Base-by-base conservation (phyloP, 2,888 invertebrate species). In the Tetrapedia diversipes region DNA sequence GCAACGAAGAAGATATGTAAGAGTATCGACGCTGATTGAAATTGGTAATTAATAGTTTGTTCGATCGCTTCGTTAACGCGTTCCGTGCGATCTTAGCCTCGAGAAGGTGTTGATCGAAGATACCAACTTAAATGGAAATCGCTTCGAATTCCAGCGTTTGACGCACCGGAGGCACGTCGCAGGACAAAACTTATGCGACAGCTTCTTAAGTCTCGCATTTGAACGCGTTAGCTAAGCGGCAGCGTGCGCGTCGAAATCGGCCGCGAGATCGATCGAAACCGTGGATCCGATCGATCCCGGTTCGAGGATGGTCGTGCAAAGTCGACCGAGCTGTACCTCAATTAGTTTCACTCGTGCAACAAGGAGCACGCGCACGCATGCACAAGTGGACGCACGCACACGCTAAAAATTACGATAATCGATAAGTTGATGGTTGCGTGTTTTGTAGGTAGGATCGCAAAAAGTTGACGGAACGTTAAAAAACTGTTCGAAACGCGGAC, bases 401-500 rank as follows among this genome's bases (percentile, higher is more conserved):
- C 67, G 77, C 57, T 78, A 65, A 56, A 67, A 63, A 49, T 37
- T 73, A 78, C 66, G 66, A 49, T 65, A 75, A 64, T 64, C 51
- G 47, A 53, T 64, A 61, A 69, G 47, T 57, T 45, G 45, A 56
- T 19, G 51, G n/a, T 51, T 61, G 59, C 63, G 71, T 71, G 68
- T n/a, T n/a, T n/a, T 59, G 53, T 56, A 60, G 60, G 34, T 47
- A 59, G 72, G 43, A 61, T 72, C 72, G 79, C 72, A 65, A 65
- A 79, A 72, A 61, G 64, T 64, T 66, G n/a, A 69, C 61, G 66
- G 72, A 77, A 79, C 63, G 59, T 72, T 79, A 72, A 72, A 79
- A 72, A 79, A 79, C 16, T 49, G 14, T 59, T 73, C 51, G 49
- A 37, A 39, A 63, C 68, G 57, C 71, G 77, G 61, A 61, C 39